These are phyloP conservation scores for Uria aalge DNA, from an alignment of 2,113 vertebrate species.

Conservation along the genomic window DNA sequence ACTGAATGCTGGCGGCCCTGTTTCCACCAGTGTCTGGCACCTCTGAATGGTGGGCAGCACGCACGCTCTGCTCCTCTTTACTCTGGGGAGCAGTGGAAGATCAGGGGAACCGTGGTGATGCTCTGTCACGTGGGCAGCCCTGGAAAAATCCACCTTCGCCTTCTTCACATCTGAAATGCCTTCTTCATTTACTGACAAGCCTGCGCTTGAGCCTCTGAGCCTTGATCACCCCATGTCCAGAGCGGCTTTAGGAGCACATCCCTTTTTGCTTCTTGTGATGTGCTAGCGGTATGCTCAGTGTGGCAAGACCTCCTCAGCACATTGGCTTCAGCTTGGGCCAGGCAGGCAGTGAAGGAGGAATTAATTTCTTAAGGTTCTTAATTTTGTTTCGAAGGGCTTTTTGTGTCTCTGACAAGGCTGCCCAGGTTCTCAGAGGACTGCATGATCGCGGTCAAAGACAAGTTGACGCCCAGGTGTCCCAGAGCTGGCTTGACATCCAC, in stretches of 20 bases:
- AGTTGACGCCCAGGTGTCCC: neutral
- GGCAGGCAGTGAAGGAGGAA: neutral
- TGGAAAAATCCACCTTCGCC: neutral
- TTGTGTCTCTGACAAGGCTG: neutral
- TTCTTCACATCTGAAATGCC: neutral
- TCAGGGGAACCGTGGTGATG: neutral
- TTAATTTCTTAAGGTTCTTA: neutral
- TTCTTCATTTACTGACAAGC: neutral
- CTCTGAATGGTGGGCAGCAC: neutral
- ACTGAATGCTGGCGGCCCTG: neutral
- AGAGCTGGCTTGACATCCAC: neutral
- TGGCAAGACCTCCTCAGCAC: neutral
- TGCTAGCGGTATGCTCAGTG: neutral
- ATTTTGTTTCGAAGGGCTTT: neutral
- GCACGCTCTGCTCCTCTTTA: neutral
- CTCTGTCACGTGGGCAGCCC: neutral
- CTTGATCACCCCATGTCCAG: neutral
- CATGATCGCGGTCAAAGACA: neutral
- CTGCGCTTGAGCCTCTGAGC: neutral
- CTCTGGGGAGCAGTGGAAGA: neutral
- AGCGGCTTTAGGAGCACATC: neutral
- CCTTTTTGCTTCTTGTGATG: neutral
- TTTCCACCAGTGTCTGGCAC: neutral
- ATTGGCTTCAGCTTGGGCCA: neutral
- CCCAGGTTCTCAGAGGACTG: neutral